Conservation (phyloP, 1,140 invertebrate species). For the Drosophila paulistorum region DNA sequence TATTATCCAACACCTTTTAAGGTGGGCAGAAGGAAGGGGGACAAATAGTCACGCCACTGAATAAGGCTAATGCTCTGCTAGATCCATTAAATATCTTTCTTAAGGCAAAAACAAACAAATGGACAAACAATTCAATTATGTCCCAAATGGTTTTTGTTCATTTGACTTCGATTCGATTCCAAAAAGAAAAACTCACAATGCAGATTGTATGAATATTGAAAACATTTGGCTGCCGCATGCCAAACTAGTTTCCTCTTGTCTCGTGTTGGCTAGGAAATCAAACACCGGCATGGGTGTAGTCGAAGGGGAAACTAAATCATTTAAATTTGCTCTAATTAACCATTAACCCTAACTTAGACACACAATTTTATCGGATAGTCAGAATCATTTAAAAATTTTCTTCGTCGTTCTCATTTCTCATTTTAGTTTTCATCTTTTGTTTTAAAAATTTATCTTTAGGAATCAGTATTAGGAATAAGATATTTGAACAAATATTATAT, state of each 20-base stretch:
- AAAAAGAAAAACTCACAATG: neutral
- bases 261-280: neutral
- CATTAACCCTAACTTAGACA: no score
- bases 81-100: constrained; percentile 54
- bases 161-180: constrained; percentile 12
- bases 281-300: neutral
- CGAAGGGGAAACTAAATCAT: neutral
- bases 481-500: no score
- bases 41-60: neutral
- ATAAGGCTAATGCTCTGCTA: constrained; percentile 36
- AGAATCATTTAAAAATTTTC: no score
- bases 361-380: no score
- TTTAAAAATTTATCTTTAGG: no score
- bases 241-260: constrained; percentile 6
- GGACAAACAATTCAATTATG: constrained; percentile 51
- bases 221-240: constrained; percentile 8
- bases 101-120: constrained; percentile 38
- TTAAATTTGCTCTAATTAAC: no score
- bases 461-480: no score
- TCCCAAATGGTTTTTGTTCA: constrained; percentile 28
- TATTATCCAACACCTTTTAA: neutral
- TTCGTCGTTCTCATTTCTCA: no score
- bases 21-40: neutral
- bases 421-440: no score
- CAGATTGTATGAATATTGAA: constrained; percentile 4